phyloP scores from a whole-genome alignment of 2,797 vertebrate genomes.

The Tamandua tetradactyla region DNA sequence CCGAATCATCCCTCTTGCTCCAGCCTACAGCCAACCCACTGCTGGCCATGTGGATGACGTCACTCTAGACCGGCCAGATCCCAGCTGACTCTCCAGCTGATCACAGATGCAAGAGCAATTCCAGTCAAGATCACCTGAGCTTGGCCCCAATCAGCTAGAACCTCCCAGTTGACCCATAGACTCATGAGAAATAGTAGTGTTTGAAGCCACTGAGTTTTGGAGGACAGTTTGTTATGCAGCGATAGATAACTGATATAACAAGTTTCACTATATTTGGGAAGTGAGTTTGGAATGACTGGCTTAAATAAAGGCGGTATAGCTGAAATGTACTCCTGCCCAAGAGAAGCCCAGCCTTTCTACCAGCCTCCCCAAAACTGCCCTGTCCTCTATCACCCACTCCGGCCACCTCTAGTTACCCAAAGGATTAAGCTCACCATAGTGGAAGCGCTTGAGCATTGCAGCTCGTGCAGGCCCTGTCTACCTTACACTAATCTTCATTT shows the following conservation, averaged over 20 bases:
- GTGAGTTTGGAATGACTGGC: not conserved
- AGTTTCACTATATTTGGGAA: not conserved
- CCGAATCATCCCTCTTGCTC: not conserved
- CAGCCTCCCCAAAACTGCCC: not conserved
- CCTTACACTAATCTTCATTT: not conserved
- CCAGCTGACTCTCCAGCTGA: not conserved
- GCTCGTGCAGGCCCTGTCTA: not conserved
- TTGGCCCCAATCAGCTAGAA: not conserved
- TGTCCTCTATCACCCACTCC: not conserved
- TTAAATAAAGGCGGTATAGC: not conserved
- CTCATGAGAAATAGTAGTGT: not conserved
- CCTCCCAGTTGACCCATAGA: not conserved
- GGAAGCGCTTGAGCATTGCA: not conserved
- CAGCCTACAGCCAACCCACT: not conserved
- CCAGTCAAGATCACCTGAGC: not conserved
- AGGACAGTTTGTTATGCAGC: not conserved
- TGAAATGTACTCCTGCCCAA: not conserved
- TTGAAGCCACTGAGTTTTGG: not conserved
- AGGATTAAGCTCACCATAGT: not conserved
- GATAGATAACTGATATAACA: not conserved
- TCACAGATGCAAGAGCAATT: not conserved
- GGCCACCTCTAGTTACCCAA: not conserved
- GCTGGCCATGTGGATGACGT: not conserved
- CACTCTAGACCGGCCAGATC: not conserved
- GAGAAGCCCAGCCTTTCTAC: not conserved